Conservation (phyloP, 2,797 vertebrate species). For the Coregonus ussuriensis region DNA sequence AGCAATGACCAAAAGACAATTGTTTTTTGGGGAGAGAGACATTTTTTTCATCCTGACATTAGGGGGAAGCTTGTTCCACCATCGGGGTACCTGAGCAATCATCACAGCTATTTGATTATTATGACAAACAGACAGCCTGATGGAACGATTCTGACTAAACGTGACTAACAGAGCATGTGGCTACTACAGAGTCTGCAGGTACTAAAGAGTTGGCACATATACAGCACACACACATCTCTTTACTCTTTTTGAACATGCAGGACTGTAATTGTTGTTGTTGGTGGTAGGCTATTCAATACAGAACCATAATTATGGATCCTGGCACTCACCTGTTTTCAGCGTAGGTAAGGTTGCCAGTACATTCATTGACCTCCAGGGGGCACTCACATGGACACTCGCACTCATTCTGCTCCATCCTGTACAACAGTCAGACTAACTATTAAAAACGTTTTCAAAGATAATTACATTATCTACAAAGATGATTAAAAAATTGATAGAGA, state of each 20-base stretch:
- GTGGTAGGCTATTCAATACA: too few relatives aligned
- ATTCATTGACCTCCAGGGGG: conserved; percentile 98
- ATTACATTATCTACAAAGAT: neutral
- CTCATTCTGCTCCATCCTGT: conserved; percentile 98
- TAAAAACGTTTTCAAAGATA: neutral
- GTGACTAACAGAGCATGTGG: neutral
- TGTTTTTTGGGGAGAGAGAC: too few relatives aligned
- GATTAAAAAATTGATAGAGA: too few relatives aligned
- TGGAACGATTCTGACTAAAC: neutral
- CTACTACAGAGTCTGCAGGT: too few relatives aligned
- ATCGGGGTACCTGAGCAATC: neutral
- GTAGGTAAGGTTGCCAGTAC: conserved; percentile 95
- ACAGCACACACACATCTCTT: too few relatives aligned
- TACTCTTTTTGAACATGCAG: too few relatives aligned
- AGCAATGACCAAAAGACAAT: too few relatives aligned
- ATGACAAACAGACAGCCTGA: neutral
- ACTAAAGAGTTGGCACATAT: neutral
- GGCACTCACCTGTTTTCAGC: conserved; percentile 89
- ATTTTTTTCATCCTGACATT: too few relatives aligned
- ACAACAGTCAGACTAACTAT: conserved; percentile 13
- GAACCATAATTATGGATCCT: neutral
- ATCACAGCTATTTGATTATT: neutral
- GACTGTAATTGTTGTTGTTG: too few relatives aligned
- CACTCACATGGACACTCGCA: conserved; percentile 99
- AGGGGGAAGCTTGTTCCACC: too few relatives aligned